phyloP scores from a whole-genome alignment of 1,140 invertebrate species.

The Drosophila tani region DNA sequence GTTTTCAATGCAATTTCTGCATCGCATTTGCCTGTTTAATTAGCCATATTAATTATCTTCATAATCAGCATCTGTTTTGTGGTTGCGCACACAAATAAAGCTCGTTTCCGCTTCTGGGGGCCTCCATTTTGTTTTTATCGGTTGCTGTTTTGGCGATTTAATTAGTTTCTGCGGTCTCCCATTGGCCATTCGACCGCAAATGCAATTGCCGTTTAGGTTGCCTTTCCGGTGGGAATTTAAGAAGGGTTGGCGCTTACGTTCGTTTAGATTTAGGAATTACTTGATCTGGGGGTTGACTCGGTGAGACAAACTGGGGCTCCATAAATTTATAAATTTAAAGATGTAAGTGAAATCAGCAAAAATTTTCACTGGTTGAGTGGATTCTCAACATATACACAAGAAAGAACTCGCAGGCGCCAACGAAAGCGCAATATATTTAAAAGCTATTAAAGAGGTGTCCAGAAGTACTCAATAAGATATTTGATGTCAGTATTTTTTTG shows the following conservation, averaged over 20 bases:
- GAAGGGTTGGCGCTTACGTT: neutral
- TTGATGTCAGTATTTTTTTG: too few relatives aligned
- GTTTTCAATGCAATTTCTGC: conserved; percentile 56
- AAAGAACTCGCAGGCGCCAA: too few relatives aligned
- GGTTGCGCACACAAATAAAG: conserved; percentile 47
- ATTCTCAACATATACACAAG: too few relatives aligned
- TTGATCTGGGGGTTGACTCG: too few relatives aligned
- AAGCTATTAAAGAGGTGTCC: too few relatives aligned
- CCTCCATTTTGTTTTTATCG: conserved; percentile 62
- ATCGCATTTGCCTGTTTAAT: conserved; percentile 63
- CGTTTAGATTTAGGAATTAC: neutral
- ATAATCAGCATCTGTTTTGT: conserved; percentile 67
- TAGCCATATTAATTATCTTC: conserved; percentile 73
- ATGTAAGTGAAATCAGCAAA: neutral
- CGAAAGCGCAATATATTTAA: too few relatives aligned
- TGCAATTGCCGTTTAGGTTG: conserved; percentile 17
- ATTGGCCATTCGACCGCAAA: conserved; percentile 36
- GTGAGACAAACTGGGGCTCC: too few relatives aligned
- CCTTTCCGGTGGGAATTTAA: too few relatives aligned
- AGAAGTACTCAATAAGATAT: too few relatives aligned
- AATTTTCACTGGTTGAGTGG: too few relatives aligned
- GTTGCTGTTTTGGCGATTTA: conserved; percentile 38
- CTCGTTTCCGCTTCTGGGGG: conserved; percentile 66
- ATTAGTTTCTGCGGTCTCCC: conserved; percentile 66
- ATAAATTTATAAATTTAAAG: too few relatives aligned